Conservation (phyloP, 1,140 invertebrate genomes). For the Zaprionus capensis region DNA sequence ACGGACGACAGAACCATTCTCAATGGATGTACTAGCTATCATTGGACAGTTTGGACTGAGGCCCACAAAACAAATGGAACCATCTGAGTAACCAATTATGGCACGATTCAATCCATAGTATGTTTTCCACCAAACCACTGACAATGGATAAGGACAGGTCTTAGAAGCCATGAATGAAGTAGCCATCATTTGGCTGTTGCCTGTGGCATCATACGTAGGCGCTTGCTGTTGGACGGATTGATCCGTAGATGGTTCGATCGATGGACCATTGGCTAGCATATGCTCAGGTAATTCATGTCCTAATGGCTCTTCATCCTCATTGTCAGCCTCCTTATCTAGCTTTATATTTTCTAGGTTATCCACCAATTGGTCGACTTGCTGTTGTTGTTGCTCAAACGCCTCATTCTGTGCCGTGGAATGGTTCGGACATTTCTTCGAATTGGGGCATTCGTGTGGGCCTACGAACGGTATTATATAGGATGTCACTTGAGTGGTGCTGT, state of each 20-base stretch:
- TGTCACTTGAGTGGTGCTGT: constrained; percentile 77
- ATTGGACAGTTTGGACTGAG: constrained; percentile 87
- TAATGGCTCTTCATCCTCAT: constrained; percentile 52
- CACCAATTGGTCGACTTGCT: constrained; percentile 39
- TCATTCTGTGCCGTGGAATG: constrained; percentile 44
- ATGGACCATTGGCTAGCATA: constrained; percentile 53
- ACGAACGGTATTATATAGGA: constrained; percentile 84
- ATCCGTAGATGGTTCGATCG: constrained; percentile 18
- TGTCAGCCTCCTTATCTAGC: constrained; percentile 30
- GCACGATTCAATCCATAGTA: constrained; percentile 86
- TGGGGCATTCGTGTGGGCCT: constrained; percentile 83
- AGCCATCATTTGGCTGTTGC: constrained; percentile 83
- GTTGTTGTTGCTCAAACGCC: constrained; percentile 9
- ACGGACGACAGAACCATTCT: constrained; percentile 86
- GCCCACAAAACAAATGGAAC: constrained; percentile 89
- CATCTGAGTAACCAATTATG: constrained; percentile 89
- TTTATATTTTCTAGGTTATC: constrained; percentile 46
- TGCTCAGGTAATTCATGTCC: constrained; percentile 71
- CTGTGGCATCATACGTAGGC: constrained; percentile 86
- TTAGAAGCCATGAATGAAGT: constrained; percentile 85
- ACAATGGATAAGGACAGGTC: constrained; percentile 86
- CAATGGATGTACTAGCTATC: constrained; percentile 87
- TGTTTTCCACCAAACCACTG: constrained; percentile 90
- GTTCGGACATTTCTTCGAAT: constrained; percentile 82
- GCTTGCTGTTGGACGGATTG: constrained; percentile 69